Evolutionary conservation across 2,797 vertebrate species (phyloP).

Genomic region (Sardinella longiceps): DNA sequence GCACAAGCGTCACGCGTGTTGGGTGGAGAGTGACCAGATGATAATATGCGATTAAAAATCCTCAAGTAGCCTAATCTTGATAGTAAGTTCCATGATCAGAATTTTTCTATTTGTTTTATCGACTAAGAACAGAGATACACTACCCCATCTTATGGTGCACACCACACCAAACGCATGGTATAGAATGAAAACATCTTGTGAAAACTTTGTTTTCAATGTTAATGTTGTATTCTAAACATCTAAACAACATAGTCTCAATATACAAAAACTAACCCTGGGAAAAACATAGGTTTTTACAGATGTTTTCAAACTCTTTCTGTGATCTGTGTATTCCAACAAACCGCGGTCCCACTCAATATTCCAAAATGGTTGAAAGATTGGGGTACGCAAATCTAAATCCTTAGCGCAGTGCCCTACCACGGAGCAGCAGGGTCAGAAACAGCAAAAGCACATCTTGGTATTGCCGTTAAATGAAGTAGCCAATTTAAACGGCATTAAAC

Average conservation of each 20-base stretch:
- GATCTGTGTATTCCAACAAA: neutral
- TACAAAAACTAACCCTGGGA: neutral
- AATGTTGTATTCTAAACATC: no score
- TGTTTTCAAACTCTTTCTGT: neutral
- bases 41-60: neutral
- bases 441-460: neutral
- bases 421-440: neutral
- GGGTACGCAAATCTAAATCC: neutral
- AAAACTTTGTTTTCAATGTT: neutral
- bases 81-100: neutral
- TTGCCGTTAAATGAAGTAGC: neutral
- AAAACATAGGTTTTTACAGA: neutral
- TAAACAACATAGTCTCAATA: neutral
- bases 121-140: neutral
- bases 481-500: neutral
- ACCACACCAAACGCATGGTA: neutral
- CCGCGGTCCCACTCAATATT: slow-evolving; percentile 24
- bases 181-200: neutral
- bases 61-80: neutral
- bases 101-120: neutral
- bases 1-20: slow-evolving; percentile 10
- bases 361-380: slow-evolving; percentile 28
- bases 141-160: neutral
- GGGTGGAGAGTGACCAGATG: neutral
- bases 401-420: neutral